Evolutionary conservation across 1,140 invertebrate species (phyloP).

Genomic region (Homalodisca vitripennis): DNA sequence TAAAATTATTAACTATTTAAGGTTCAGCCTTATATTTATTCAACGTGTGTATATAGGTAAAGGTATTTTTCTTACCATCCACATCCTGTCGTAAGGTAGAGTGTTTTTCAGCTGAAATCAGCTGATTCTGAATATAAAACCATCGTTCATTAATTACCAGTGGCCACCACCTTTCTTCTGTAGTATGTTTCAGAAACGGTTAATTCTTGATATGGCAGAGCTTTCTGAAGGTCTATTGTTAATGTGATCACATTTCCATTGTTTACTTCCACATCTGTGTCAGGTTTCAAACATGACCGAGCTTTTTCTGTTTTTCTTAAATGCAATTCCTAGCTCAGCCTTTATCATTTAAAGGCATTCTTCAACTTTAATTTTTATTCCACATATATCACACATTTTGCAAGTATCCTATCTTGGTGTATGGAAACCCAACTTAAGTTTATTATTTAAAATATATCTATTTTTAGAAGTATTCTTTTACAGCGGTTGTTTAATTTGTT

Average conservation of each 20-base stretch:
- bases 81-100: too few relatives aligned
- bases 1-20: too few relatives aligned
- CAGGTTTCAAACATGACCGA: constrained; percentile 6
- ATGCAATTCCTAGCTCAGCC: constrained; percentile 24
- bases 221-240: constrained; percentile 32
- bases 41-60: too few relatives aligned
- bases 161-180: too few relatives aligned
- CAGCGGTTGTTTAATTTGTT: constrained; percentile 16
- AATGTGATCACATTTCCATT: neutral
- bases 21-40: too few relatives aligned
- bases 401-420: constrained; percentile 32
- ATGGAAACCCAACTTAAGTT: constrained; percentile 30
- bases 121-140: too few relatives aligned
- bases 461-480: constrained; percentile 30
- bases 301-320: constrained; percentile 30
- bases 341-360: neutral
- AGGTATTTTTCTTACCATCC: too few relatives aligned
- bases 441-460: constrained; percentile 20
- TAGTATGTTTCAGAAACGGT: constrained; percentile 34
- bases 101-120: too few relatives aligned
- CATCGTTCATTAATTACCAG: too few relatives aligned
- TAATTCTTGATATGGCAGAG: constrained; percentile 30
- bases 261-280: neutral
- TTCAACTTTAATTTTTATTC: neutral
- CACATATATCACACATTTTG: constrained; percentile 30